phyloP scores from a whole-genome alignment of 2,797 vertebrate genomes.

The Heliangelus exortis region DNA sequence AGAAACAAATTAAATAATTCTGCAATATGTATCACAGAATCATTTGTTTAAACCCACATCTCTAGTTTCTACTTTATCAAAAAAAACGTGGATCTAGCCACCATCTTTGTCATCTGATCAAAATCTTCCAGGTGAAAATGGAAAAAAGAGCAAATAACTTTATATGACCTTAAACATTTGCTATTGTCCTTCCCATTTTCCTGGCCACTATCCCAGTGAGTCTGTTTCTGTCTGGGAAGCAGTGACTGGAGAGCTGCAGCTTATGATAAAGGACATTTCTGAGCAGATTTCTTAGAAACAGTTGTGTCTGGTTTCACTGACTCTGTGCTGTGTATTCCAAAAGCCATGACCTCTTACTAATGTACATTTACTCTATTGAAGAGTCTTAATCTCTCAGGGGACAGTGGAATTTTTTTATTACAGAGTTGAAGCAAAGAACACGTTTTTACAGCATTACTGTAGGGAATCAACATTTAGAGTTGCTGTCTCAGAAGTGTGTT shows the following conservation, averaged over 20 bases:
- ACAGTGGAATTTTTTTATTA: background rate
- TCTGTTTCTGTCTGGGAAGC: background rate
- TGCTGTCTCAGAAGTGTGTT: background rate
- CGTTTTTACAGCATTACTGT: rapidly evolving
- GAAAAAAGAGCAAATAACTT: background rate
- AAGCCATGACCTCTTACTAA: background rate
- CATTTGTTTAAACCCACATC: background rate
- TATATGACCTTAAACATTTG: background rate
- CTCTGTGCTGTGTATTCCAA: background rate
- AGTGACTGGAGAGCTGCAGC: background rate
- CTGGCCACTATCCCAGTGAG: rapidly evolving
- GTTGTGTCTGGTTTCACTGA: background rate
- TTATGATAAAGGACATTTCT: background rate
- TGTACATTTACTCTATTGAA: background rate
- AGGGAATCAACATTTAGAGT: background rate
- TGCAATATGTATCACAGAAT: background rate
- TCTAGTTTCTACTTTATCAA: background rate
- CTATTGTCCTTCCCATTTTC: background rate
- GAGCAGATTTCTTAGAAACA: background rate
- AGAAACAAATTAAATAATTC: background rate
- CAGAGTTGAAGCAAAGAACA: background rate
- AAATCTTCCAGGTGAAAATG: background rate
- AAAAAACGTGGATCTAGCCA: background rate
- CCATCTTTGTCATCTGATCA: background rate
- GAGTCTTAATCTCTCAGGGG: background rate